Percentiles rank a stretch among this genome's conserved stretches.
Evolutionary conservation across 2,113 vertebrate species (phyloP).

Genomic region (Bufo gargarizans): DNA sequence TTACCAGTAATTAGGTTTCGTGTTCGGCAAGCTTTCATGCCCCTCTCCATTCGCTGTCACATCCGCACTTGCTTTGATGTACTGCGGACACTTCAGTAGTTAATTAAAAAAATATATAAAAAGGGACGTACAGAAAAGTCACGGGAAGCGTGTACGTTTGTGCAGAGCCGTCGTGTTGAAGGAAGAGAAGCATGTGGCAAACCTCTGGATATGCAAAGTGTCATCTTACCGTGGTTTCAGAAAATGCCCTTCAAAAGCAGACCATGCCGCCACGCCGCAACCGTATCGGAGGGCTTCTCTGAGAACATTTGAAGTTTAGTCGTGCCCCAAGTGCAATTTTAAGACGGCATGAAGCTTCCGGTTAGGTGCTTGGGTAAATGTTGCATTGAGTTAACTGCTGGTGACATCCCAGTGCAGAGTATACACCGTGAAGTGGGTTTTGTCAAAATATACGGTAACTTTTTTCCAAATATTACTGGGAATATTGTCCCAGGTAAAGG

Average conservation of each 20-base stretch:
- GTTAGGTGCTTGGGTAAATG: no score
- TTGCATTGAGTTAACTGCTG: no score
- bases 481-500: no score
- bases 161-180: neutral
- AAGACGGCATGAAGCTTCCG: no score
- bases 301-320: no score
- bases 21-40: conserved; percentile 70
- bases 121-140: conserved; percentile 45
- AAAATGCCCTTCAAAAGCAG: neutral
- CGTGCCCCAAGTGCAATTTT: no score
- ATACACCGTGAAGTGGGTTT: no score
- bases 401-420: no score
- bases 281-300: no score
- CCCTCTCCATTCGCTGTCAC: conserved; percentile 64
- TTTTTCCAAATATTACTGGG: no score
- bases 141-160: neutral
- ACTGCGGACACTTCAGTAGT: conserved; percentile 61
- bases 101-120: conserved; percentile 61
- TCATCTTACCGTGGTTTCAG: neutral
- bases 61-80: conserved; percentile 68
- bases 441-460: no score
- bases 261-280: neutral
- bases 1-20: conserved; percentile 72
- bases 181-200: neutral
- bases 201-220: neutral